Base-by-base conservation (phyloP, 2,888 invertebrate species). In the Tetragnatha montana region DNA sequence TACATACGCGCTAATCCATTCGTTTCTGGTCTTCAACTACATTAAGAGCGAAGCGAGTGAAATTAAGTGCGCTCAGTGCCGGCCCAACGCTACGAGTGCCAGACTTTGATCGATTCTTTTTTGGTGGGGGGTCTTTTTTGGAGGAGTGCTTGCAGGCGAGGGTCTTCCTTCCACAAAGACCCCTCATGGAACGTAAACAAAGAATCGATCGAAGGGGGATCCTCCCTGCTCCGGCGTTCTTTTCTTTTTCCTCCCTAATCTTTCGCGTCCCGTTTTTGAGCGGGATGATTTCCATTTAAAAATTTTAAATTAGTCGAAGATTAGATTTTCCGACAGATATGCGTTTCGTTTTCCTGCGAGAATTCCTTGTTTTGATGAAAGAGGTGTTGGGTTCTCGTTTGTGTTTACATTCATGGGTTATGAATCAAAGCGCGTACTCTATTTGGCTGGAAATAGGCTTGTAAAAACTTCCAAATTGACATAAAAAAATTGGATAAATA, bases 131-230 rank as follows among this genome's bases (percentile, higher is more conserved):
- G 78, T 60, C 22, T 78, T 78, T 78, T 68, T 78, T 78, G 19
- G n/a, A n/a, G 49, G 50, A 51, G 51, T 60, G 60, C 21, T 76
- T 50, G 8, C 19, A 50, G 50, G 50, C 17, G 68, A 68, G 47
- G 47, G 78, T 51, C 35, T 35, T 74, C 51, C 60, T 35, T 74
- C 82, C 60, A 83, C 82, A 75, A 83, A 83, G 82, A 60, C n/a
- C 74, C 82, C 74, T 60, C 74, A 81, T 76, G 50, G 73, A 51
- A 73, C 60, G 80, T 80, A 79, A 86, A 86, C 86, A 80, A 79
- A 80, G 79, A 60, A 86, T 86, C 86, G 86, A 86, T 86, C 80
- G 85, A 71, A 85, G 35, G 74, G 21, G 81, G 75, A 79, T 78
- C 71, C 78, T 50, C 84, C 69, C 76, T 71, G 74, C 74, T 22